phyloP scores from a whole-genome alignment of 2,888 invertebrate species.

The Ichneumon xanthorius region DNA sequence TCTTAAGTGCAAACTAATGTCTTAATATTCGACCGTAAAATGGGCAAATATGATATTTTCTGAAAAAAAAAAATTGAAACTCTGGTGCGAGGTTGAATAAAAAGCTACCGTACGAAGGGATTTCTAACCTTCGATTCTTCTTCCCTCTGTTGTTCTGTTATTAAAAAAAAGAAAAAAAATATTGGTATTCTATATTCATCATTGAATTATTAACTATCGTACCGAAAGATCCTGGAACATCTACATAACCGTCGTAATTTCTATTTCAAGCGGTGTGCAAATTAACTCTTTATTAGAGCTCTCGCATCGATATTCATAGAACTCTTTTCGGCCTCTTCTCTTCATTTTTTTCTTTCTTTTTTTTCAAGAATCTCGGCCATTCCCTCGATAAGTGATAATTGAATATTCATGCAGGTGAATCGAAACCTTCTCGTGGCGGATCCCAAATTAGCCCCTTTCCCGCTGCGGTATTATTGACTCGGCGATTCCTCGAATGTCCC shows the following conservation, averaged over 20 bases:
- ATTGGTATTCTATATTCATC: not conserved
- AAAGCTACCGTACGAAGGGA: not conserved
- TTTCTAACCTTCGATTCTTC: not conserved
- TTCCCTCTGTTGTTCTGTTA: not conserved
- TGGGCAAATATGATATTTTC: no score
- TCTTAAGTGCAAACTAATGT: no score
- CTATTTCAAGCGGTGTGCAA: constrained; percentile 51
- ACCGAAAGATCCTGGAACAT: constrained; percentile 19
- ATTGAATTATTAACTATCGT: constrained; percentile 40
- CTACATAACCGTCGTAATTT: constrained; percentile 48
- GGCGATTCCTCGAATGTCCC: constrained; percentile 7
- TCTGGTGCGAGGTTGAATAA: not conserved
- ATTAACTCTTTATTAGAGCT: constrained; percentile 54
- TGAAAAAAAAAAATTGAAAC: no score
- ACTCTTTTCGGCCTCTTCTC: not conserved
- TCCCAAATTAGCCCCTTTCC: constrained; percentile 51
- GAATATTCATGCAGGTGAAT: constrained; percentile 58
- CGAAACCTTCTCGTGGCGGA: constrained; percentile 36
- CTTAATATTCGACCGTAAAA: no score
- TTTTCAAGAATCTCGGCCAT: not conserved
- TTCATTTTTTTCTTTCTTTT: not conserved
- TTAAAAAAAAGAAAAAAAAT: no score
- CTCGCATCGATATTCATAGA: constrained; percentile 54
- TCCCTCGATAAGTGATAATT: constrained; percentile 49
- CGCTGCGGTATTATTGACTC: constrained; percentile 20